Conservation (phyloP, 1,140 invertebrate species). For the Camponotus pennsylvanicus region DNA sequence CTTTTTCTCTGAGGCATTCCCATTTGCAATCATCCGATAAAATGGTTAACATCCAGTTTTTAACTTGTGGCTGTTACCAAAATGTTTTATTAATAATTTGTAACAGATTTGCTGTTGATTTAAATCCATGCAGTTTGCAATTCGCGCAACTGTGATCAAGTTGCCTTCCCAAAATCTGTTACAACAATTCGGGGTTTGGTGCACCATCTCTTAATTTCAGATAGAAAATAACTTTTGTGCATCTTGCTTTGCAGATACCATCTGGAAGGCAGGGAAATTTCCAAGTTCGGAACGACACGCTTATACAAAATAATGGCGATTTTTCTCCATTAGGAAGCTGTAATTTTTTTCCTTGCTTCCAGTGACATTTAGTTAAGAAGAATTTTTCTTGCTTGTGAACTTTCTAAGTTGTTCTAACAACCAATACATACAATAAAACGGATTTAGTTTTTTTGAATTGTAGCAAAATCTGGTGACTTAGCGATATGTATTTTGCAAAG, state of each 20-base stretch:
- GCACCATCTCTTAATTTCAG: too few relatives aligned
- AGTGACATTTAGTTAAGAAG: neutral
- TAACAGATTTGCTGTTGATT: neutral
- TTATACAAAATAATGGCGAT: neutral
- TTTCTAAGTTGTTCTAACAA: neutral
- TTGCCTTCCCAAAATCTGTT: constrained; percentile 1
- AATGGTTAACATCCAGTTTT: neutral
- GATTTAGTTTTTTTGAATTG: neutral
- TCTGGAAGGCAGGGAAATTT: too few relatives aligned
- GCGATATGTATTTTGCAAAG: neutral
- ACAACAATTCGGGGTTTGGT: neutral
- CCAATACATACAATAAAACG: neutral
- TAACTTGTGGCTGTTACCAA: too few relatives aligned
- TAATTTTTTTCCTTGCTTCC: neutral
- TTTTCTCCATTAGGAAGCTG: neutral
- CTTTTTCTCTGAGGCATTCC: neutral
- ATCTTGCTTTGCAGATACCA: too few relatives aligned
- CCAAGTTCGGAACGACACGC: too few relatives aligned
- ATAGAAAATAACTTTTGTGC: too few relatives aligned
- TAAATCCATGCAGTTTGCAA: neutral
- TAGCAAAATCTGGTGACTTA: neutral
- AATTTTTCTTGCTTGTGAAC: neutral
- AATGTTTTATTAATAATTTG: neutral
- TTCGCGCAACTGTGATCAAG: neutral
- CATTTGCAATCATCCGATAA: neutral